Evolutionary conservation across 2,797 vertebrate species (phyloP).

Genomic region (Mergus octosetaceus): DNA sequence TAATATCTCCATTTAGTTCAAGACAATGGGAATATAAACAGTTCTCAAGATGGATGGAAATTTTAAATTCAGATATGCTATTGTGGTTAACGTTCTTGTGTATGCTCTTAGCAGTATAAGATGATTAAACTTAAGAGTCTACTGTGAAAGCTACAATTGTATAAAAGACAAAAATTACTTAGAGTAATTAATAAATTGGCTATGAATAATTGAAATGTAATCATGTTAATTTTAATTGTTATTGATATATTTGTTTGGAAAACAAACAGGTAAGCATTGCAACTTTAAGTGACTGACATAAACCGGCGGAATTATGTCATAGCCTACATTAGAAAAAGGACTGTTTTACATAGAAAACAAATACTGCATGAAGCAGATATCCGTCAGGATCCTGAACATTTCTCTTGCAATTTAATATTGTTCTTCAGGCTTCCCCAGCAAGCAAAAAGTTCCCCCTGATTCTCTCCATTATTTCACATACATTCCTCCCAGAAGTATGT

Average conservation of each 20-base stretch:
- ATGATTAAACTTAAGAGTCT: background rate
- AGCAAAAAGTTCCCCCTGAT: background rate
- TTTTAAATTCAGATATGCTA: background rate
- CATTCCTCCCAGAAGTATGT: background rate
- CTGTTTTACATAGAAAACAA: background rate
- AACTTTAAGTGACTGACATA: background rate
- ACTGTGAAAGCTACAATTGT: background rate
- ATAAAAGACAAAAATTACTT: background rate
- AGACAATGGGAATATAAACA: background rate
- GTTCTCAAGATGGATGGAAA: background rate
- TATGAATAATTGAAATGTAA: background rate
- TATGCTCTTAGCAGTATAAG: background rate
- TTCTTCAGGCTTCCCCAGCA: background rate
- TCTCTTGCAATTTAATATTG: background rate
- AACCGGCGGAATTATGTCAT: background rate
- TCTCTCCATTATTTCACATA: background rate
- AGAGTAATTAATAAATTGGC: background rate
- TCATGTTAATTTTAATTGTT: background rate
- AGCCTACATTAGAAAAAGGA: background rate
- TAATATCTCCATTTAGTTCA: background rate
- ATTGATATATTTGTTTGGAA: background rate
- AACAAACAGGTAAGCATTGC: background rate
- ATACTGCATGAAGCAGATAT: background rate
- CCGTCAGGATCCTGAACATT: background rate
- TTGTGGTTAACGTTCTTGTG: background rate